Evolutionary conservation across 2,888 invertebrate species (phyloP), one percentile per base, ranked within the genome.

Genomic region (Megamerina dolium): DNA sequence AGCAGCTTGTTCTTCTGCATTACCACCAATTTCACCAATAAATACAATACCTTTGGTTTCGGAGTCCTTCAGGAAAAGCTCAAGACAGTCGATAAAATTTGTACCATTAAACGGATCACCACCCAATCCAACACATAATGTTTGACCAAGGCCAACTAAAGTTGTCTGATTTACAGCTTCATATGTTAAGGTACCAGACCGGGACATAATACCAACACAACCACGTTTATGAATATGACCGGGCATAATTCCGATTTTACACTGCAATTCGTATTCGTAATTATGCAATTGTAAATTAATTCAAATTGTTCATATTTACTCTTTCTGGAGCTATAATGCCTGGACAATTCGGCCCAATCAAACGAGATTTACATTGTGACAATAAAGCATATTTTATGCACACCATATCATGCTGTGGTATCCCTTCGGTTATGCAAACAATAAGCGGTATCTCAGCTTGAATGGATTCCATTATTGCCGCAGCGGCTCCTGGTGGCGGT

Each of bases 101-200:
- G 99, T 99, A 40, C 99, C 99, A 64, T 97, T 97, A 77, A 99
- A 99, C 0, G 99, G 99, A 79, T 99, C 99, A 41, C 99, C 99
- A 41, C 99, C 99, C 65, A 99, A 95, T 41, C 99, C 99, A 6
- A 99, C 83, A 70, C 97, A 97, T 14, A 99, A 77, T 0, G 96
- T 90, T 74, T 99, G 96, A 1, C 96, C 95, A 14, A 96, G 75
- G 44, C 89, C 89, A 51, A 82, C 77, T 63, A 77, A 74, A 2
- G 95, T 95, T 5, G 99, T 99, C 73, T 99, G 99, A 67, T 95
- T 91, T 20, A 96, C 96, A 41, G 99, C 97, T 75, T 99, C 99
- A 62, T 99, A 99, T 1, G 99, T 99, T 44, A 99, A 77, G 2
- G 99, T 99, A 40, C 99, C 99, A 12, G 96, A 96, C 37, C 96